These are phyloP conservation scores for Deroptyus accipitrinus DNA, from an alignment of 2,113 vertebrate genomes.

Conservation along the genomic window DNA sequence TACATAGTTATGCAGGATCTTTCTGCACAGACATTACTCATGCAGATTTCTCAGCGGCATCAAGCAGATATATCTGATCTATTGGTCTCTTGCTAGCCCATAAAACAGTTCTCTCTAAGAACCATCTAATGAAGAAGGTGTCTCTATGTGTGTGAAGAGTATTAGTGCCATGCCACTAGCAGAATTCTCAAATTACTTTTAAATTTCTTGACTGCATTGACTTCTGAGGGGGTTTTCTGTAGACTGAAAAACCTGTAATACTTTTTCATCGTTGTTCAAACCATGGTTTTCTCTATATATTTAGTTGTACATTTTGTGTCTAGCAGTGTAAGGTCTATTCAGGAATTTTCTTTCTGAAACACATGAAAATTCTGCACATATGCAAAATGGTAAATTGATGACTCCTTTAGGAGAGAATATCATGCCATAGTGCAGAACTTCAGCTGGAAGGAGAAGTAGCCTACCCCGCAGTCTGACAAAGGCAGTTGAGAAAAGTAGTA, in stretches of 20 bases:
- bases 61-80: background rate
- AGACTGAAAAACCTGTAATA: background rate
- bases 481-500: background rate
- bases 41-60: background rate
- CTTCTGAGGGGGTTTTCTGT: background rate
- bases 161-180: background rate
- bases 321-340: background rate
- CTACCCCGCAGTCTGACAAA: background rate
- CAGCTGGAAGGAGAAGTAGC: background rate
- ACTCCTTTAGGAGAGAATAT: background rate
- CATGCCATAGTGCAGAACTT: background rate
- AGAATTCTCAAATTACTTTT: background rate
- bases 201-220: background rate
- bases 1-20: background rate
- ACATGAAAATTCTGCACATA: background rate
- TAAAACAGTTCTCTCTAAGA: background rate
- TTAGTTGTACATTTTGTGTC: background rate
- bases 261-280: background rate
- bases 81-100: background rate
- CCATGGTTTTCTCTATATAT: background rate
- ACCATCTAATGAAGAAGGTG: background rate
- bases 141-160: accelerated
- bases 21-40: background rate
- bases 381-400: background rate
- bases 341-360: background rate